Conservation (phyloP, 2,888 invertebrate genomes). For the Cristatella mucedo region DNA sequence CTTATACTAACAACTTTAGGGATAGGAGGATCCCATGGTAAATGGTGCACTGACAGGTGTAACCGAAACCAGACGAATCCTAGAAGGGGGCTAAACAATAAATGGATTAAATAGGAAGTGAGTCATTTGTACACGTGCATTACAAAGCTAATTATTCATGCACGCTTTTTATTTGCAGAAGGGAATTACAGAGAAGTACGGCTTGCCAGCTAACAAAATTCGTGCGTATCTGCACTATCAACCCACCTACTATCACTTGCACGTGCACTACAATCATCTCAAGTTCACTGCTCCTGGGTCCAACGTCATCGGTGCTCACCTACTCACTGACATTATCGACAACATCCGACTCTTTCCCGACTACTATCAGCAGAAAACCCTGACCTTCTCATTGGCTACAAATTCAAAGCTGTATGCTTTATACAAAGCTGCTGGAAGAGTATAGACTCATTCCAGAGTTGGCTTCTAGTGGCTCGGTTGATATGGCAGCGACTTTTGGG, state of each 20-base stretch:
- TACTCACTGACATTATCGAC: slow-evolving; percentile 69
- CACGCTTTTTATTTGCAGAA: slow-evolving; percentile 43
- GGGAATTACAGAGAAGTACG: slow-evolving; percentile 61
- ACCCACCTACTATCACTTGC: slow-evolving; percentile 89
- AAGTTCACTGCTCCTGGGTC: slow-evolving; percentile 46
- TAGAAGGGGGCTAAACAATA: too few relatives aligned
- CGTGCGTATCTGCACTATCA: slow-evolving; percentile 83
- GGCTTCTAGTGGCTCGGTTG: too few relatives aligned
- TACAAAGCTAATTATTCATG: too few relatives aligned
- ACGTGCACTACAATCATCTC: slow-evolving; percentile 70
- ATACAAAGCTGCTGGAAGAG: slow-evolving; percentile 17
- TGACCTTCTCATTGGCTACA: slow-evolving; percentile 64
- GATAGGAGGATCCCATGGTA: too few relatives aligned
- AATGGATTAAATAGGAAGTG: too few relatives aligned
- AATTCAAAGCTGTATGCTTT: slow-evolving; percentile 52
- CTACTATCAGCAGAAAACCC: slow-evolving; percentile 65
- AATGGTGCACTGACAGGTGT: too few relatives aligned
- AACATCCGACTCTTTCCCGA: slow-evolving; percentile 66
- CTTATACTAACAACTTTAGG: too few relatives aligned
- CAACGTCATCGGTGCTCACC: slow-evolving; percentile 66
- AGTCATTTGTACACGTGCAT: too few relatives aligned
- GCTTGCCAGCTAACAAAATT: slow-evolving; percentile 49
- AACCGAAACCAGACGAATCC: too few relatives aligned
- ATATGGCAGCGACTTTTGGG: too few relatives aligned
- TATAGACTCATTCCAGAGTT: too few relatives aligned